These are phyloP conservation scores for Glossophaga mutica DNA, from an alignment of 2,797 vertebrate genomes.

Conservation along the genomic window DNA sequence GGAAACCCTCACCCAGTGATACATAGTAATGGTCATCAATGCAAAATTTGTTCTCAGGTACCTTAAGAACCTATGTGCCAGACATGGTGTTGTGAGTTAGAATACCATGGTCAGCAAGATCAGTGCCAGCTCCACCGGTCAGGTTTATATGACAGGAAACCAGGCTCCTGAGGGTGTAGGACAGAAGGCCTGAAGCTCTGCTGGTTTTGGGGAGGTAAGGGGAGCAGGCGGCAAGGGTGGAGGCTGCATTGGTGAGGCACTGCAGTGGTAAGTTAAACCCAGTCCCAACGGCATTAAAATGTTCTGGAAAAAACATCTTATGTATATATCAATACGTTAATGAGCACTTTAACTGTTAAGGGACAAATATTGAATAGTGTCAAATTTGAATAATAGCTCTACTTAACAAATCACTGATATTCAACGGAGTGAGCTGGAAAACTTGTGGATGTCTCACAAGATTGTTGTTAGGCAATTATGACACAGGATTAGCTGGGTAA, in stretches of 20 bases:
- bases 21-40: not conserved
- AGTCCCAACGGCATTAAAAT: not conserved
- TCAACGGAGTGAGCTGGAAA: not conserved
- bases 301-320: not conserved
- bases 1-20: not conserved
- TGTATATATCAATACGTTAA: not conserved
- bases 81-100: not conserved
- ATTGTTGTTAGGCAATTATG: not conserved
- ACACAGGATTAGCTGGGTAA: not conserved
- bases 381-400: constrained; percentile 19
- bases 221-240: fast-evolving
- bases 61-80: not conserved
- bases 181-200: not conserved
- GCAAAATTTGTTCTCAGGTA: not conserved
- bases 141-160: not conserved
- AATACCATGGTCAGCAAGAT: not conserved
- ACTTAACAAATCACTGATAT: not conserved
- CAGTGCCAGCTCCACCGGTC: not conserved
- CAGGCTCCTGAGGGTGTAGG: not conserved
- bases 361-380: constrained; percentile 7
- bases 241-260: not conserved
- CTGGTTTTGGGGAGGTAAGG: not conserved
- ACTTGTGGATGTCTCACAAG: not conserved
- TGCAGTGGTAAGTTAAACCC: not conserved
- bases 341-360: not conserved